Percentiles rank a stretch among this genome's conserved stretches.
phyloP scores from a whole-genome alignment of 2,797 vertebrate species.

The Pteronotus mesoamericanus region DNA sequence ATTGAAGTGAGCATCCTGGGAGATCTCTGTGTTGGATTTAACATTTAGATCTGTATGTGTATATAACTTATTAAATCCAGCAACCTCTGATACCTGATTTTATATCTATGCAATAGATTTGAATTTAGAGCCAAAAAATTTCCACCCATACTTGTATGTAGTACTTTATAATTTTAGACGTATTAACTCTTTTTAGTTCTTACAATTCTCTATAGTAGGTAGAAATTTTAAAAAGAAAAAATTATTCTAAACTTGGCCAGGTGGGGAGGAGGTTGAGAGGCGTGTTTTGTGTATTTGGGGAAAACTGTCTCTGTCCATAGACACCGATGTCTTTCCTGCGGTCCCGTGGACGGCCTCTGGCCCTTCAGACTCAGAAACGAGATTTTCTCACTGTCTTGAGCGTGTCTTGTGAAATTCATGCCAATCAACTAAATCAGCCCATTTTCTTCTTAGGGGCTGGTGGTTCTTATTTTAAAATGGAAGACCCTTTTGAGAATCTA shows the following conservation, averaged over 20 bases:
- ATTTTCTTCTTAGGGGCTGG: background rate
- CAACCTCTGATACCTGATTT: background rate
- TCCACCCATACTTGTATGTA: background rate
- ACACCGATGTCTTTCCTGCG: background rate
- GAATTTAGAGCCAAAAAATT: background rate
- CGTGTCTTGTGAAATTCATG: background rate
- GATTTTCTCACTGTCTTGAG: background rate
- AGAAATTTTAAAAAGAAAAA: background rate
- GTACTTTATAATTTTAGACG: background rate
- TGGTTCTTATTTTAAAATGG: background rate
- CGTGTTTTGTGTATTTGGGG: background rate
- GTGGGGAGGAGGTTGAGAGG: background rate
- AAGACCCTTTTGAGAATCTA: background rate
- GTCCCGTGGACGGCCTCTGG: background rate
- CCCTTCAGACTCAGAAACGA: background rate
- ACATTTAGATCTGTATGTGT: background rate
- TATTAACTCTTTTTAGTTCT: background rate
- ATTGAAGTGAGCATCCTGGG: background rate
- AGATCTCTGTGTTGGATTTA: background rate
- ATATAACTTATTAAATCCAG: background rate
- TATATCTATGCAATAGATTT: background rate
- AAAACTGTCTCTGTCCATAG: background rate
- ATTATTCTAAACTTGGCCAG: background rate
- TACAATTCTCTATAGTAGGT: background rate
- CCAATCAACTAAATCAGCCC: background rate